Evolutionary conservation across 2,888 invertebrate species (phyloP).

Genomic region (Alviniconcha strummeri): DNA sequence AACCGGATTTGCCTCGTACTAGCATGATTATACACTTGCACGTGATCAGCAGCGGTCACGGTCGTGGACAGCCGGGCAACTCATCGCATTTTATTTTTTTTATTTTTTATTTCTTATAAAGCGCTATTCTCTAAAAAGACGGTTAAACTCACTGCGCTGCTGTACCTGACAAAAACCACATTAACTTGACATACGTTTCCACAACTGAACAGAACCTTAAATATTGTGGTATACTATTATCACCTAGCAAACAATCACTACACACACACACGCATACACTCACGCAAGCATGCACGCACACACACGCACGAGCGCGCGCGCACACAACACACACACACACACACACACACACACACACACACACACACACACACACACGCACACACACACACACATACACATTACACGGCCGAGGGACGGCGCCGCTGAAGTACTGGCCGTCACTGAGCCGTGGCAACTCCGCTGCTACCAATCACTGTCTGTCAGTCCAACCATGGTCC

Average conservation of each 20-base stretch:
- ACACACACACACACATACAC: neutral
- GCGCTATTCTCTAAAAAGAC: neutral
- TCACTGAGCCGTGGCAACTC: too few species aligned
- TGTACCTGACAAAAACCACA: too few species aligned
- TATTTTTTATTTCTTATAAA: neutral
- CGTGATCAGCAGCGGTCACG: too few species aligned
- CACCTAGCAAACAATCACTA: neutral
- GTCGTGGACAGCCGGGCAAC: too few species aligned
- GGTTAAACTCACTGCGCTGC: too few species aligned
- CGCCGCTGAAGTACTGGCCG: too few species aligned
- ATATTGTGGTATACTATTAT: neutral
- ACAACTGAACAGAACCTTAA: neutral
- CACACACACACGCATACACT: neutral
- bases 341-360: neutral
- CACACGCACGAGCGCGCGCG: neutral
- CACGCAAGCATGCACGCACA: neutral
- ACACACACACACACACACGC: neutral
- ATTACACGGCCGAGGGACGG: too few species aligned
- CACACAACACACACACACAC: constrained; percentile 2
- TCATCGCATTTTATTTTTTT: neutral
- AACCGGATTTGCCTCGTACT: too few species aligned
- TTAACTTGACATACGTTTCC: neutral
- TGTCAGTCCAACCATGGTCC: too few species aligned
- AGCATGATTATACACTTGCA: too few species aligned
- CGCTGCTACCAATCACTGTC: too few species aligned